Evolutionary conservation across 2,888 invertebrate genomes (phyloP).

Genomic region (Tiphia femorata): DNA sequence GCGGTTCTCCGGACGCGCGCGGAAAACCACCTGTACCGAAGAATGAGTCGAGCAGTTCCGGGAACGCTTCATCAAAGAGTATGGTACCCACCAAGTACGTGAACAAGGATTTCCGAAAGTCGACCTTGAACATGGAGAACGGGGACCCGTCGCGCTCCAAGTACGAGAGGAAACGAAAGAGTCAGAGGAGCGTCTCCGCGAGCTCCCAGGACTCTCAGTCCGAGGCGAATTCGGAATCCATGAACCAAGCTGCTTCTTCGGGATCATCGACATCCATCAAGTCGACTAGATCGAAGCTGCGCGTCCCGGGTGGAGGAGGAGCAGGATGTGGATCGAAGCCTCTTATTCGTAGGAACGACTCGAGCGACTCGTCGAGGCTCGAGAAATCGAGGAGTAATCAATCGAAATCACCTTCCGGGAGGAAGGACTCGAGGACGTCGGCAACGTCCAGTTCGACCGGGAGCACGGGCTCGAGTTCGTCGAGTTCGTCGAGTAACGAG

Average conservation of each 20-base stretch:
- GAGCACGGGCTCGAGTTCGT: constrained; percentile 66
- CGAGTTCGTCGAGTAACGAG: constrained; percentile 66
- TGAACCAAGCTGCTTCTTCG: constrained; percentile 32
- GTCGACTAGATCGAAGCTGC: constrained; percentile 32
- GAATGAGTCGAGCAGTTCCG: constrained; percentile 57
- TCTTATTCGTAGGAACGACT: constrained; percentile 20
- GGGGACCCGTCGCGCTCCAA: constrained; percentile 59
- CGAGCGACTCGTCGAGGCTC: constrained; percentile 19
- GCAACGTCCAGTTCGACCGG: constrained; percentile 44
- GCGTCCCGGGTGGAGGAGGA: constrained; percentile 30
- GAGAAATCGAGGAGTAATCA: constrained; percentile 36
- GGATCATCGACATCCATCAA: constrained; percentile 39
- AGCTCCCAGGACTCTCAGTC: constrained; percentile 67
- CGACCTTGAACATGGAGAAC: constrained; percentile 77
- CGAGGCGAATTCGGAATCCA: constrained; percentile 47
- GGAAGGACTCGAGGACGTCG: constrained; percentile 23
- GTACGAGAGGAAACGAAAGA: constrained; percentile 51
- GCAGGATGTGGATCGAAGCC: constrained; percentile 25
- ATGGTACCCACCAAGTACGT: constrained; percentile 66
- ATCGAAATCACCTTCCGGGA: constrained; percentile 41
- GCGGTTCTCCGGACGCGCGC: constrained; percentile 57
- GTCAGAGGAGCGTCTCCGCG: constrained; percentile 67
- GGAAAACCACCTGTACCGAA: constrained; percentile 70
- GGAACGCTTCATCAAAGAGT: constrained; percentile 56
- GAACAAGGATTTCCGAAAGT: constrained; percentile 83